Percentiles rank a stretch among this genome's conserved stretches.
Evolutionary conservation across 2,797 vertebrate genomes (phyloP).

Genomic region (Tolypeutes matacus): DNA sequence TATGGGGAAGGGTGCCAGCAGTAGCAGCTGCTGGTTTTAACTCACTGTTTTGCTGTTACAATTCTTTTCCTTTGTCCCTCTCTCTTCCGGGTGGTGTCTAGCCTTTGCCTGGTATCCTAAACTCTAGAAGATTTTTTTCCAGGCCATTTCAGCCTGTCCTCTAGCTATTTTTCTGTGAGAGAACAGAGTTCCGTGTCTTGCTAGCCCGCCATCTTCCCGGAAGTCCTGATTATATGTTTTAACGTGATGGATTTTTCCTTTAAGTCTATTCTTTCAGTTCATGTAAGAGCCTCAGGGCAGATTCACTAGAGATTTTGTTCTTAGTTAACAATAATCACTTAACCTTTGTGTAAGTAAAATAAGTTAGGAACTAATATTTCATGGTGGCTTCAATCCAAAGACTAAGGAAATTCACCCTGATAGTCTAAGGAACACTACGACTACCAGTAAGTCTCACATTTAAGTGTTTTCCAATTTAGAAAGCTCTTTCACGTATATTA

Average conservation of each 20-base stretch:
- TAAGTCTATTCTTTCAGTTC: constrained; percentile 17
- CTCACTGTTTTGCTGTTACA: too few relatives aligned
- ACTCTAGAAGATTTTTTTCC: too few relatives aligned
- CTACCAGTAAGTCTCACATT: not conserved
- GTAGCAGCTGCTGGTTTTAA: too few relatives aligned
- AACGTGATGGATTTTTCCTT: not conserved
- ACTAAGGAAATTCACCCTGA: not conserved
- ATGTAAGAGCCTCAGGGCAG: not conserved
- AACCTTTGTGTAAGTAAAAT: constrained; percentile 44
- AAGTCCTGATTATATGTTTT: too few relatives aligned
- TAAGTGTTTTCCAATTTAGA: not conserved
- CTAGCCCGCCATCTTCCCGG: too few relatives aligned
- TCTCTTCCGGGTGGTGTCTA: too few relatives aligned
- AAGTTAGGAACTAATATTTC: constrained; percentile 37
- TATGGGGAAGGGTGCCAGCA: too few relatives aligned
- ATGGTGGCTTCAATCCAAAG: not conserved
- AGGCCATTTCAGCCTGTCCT: too few relatives aligned
- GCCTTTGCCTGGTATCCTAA: too few relatives aligned
- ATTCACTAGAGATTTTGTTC: constrained; percentile 42
- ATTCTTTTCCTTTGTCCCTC: too few relatives aligned
- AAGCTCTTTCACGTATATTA: not conserved
- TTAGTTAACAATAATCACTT: constrained; percentile 13
- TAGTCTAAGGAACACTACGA: not conserved
- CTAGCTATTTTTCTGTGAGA: too few relatives aligned
- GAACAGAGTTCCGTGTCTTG: too few relatives aligned